Base-by-base conservation (phyloP, 2,888 invertebrate species). In the Cactoblastis cactorum region DNA sequence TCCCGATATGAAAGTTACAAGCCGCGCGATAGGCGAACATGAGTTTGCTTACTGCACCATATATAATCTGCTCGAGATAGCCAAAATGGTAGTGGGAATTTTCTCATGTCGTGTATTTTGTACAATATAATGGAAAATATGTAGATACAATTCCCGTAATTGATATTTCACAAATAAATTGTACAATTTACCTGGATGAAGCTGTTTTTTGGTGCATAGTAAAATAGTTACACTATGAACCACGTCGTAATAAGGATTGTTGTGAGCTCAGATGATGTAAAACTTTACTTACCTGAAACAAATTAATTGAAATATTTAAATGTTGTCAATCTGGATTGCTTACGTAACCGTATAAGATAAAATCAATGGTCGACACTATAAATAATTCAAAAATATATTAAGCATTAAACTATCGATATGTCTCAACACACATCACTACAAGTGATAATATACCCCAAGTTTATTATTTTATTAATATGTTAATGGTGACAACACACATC, bases 401-500 rank as follows among this genome's bases (percentile, higher is more conserved):
- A 1, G 45, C 18, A n/a, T n/a, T n/a, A n/a, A n/a, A n/a, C n/a
- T n/a, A n/a, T n/a, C n/a, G n/a, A n/a, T n/a, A n/a, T n/a, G n/a
- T n/a, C n/a, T n/a, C n/a, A n/a, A n/a, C n/a, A n/a, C 18, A 5
- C 45, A 33, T 17, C 45, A 22, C 39, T 39, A 22, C 38, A 15
- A 2, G 11, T 9, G 33, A 33, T 17, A 32, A 3, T 11, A 33
- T n/a, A 15, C 9, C 18, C 11, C 33, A 33, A 33, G 45, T 45
- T 45, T 33, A 45, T 45, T 32, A 15, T 45, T 45, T 33, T 45
- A 77, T 76, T 74, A 70, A 75, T 75, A 77, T 77, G 74, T 73
- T 74, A 77, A 77, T 76, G 63, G 69, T 65, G 73, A 72, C 74
- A 69, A 66, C 69, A 70, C 69, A 69, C 62, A 69, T 62, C 61